A percentile compares a stretch with the other conserved stretches of the same genome.
Evolutionary conservation across 2,888 invertebrate genomes (phyloP).

Genomic region (Sinhomidia bicolor): DNA sequence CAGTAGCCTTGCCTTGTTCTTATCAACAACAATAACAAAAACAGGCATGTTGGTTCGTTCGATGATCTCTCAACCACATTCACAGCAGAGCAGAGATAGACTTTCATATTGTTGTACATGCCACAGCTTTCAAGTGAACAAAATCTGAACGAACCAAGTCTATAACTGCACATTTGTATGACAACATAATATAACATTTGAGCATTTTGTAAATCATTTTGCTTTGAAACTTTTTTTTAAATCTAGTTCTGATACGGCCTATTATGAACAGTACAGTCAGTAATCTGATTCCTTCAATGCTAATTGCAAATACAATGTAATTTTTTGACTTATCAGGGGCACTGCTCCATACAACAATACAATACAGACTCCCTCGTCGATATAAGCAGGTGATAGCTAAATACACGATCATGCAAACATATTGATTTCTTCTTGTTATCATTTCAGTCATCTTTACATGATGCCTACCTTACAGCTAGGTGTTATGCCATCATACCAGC

Average conservation of each 20-base stretch:
- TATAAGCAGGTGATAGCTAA: too few species aligned
- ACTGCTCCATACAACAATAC: too few species aligned
- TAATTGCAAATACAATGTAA: conserved; percentile 52
- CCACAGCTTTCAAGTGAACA: neutral
- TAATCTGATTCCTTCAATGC: conserved; percentile 62
- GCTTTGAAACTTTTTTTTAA: too few species aligned
- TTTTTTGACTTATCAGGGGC: conserved; percentile 68
- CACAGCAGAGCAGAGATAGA: neutral
- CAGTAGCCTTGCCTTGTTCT: conserved; percentile 55
- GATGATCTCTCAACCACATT: conserved; percentile 63
- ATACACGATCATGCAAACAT: neutral
- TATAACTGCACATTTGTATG: conserved; percentile 5
- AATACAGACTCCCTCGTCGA: too few species aligned
- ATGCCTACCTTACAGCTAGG: too few species aligned
- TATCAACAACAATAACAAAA: conserved; percentile 27
- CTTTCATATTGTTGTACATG: neutral
- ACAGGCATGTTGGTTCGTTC: conserved; percentile 8
- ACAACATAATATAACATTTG: neutral
- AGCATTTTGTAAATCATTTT: neutral
- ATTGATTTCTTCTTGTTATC: conserved; percentile 7
- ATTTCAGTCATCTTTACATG: neutral
- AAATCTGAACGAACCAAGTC: neutral
- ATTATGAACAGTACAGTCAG: too few species aligned
- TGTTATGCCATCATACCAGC: too few species aligned
- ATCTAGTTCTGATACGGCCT: too few species aligned